Evolutionary conservation across 2,888 invertebrate genomes (phyloP), one percentile per base, ranked within the genome.

Genomic region (Scaptomyza reducta): DNA sequence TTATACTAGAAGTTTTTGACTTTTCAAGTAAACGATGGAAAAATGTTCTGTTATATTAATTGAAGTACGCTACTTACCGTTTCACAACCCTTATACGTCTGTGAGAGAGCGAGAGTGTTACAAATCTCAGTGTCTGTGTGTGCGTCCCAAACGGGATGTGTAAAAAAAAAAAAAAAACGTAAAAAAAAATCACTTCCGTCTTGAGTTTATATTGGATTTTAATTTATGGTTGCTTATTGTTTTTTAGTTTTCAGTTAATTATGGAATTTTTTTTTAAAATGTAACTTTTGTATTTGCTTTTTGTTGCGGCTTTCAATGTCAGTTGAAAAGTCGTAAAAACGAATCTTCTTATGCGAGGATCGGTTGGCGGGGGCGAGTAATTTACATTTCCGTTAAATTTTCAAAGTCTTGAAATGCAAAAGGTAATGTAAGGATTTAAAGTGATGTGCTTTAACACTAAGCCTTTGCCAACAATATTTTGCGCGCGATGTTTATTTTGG

Each of bases 311-410:
- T 27, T 45, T 16, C 29, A 41, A 57, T 47, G 6, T 18, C 47
- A 47, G 29, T 13, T 11, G 11, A 18, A 31, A 47, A 18, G 13
- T 29, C 22, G 14, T 2, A 13, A 14, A 27, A 65, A 51, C 50
- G 45, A 44, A 54, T n/a, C n/a, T n/a, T n/a, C n/a, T n/a, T n/a
- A n/a, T n/a, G n/a, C n/a, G 63, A 41, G 54, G 74, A 67, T 70
- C 65, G 57, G 53, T 55, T 58, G 83, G 87, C 66, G 87, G 89
- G 89, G 89, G 90, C 90, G 90, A 90, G 70, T 90, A 87, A 79
- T 84, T 90, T 90, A 90, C 90, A 90, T 90, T 88, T 90, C 90
- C 90, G 90, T 87, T 89, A 1, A 56, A 70, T 53, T 71, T 68
- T 41, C 18, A 44, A 70, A 64, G 33, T 60, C 10, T 14, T 42